Base-by-base conservation (phyloP, 2,888 invertebrate species). In the Lacanobia oleracea region DNA sequence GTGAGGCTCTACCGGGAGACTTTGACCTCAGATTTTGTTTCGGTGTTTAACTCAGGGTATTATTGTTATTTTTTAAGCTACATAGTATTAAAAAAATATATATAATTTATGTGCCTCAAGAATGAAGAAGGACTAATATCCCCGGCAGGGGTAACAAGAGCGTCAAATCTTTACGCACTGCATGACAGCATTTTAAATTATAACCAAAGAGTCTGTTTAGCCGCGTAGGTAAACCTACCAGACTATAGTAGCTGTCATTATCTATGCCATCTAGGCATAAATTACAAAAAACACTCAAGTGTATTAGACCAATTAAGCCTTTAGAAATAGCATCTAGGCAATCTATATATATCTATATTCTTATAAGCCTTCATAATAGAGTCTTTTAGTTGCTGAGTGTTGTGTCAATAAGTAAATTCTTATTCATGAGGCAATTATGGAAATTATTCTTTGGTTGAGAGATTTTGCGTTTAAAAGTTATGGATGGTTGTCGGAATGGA, bases 401-500 rank as follows among this genome's bases (percentile, higher is more conserved):
- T 45, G 12, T 18, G 37, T 51, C 23, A 40, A 12, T 66, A 37
- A 16, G 14, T 40, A 40, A 27, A 65, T 37, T n/a, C 23, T 23
- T 16, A n/a, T 64, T 37, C 37, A 16, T 66, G n/a, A n/a, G 8
- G n/a, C n/a, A 23, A 67, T 21, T n/a, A 67, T 43, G 27, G n/a
- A 43, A 43, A 53, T 68, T 0, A 18, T 12, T 63, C 5, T 51
- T 18, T 68, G 14, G 18, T 27, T 40, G n/a, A 37, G 27, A 27
- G 9, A 18, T 5, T 48, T 48, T 12, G 14, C 45, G 3, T 16
- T 45, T 45, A 5, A 50, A 50, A 12, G 1, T 51, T 21, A 21
- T 51, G 8, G 37, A 8, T 37, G 37, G 27, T 27, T 27, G 27
- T 0, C 6, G 37, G 37, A 37, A 37, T 37, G 37, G 37, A 37